Evolutionary conservation across 2,113 vertebrate species (phyloP).

Genomic region (Phylloscopus whistleri): DNA sequence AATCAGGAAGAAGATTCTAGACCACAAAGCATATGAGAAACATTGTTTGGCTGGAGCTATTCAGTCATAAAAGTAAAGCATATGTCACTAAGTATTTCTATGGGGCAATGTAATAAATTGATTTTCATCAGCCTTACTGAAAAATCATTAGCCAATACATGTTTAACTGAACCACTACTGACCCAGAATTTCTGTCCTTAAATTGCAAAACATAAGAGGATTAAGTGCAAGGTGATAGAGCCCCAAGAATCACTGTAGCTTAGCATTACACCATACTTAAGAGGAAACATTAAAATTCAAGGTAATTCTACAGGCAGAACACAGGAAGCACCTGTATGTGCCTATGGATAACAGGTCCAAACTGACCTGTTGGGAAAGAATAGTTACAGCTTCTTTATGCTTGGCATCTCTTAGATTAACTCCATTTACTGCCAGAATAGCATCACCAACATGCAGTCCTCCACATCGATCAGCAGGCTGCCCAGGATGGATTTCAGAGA

Average conservation of each 20-base stretch:
- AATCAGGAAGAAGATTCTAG: neutral
- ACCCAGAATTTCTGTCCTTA: neutral
- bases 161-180: neutral
- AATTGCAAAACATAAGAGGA: neutral
- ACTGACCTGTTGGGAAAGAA: constrained; percentile 94
- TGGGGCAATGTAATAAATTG: neutral
- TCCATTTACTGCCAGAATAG: constrained; percentile 94
- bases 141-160: neutral
- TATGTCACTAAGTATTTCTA: neutral
- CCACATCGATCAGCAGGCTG: constrained; percentile 95
- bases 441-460: constrained; percentile 94
- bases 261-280: neutral
- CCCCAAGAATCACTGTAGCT: neutral
- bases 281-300: neutral
- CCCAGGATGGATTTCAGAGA: constrained; percentile 94
- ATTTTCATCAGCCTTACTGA: neutral
- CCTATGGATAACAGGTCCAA: neutral
- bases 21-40: neutral
- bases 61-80: neutral
- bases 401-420: constrained; percentile 96
- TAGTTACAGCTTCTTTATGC: constrained; percentile 97
- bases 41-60: neutral
- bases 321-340: neutral
- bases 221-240: neutral
- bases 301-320: neutral